These are phyloP conservation scores for Lanistes nyassanus DNA, from an alignment of 1,140 invertebrate genomes.

Conservation along the genomic window DNA sequence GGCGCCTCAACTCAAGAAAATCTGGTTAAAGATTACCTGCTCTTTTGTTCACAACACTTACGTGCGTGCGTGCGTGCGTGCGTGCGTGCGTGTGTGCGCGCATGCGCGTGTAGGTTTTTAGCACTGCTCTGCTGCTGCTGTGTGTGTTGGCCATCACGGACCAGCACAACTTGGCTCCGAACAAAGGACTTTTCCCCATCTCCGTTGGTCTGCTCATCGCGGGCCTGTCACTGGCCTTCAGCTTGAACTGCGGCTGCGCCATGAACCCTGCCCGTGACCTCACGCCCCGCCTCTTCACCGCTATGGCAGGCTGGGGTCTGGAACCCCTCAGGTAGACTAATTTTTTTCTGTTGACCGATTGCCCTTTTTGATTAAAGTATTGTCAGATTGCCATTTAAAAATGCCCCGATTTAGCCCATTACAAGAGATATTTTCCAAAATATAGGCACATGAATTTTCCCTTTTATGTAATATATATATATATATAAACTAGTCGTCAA, in stretches of 20 bases:
- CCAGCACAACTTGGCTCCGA: constrained; percentile 66
- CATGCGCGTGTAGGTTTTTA: constrained; percentile 68
- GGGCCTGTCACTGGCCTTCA: constrained; percentile 71
- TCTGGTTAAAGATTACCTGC: too few species aligned
- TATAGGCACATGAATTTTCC: too few species aligned
- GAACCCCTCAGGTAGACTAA: constrained; percentile 29
- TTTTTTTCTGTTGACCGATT: too few species aligned
- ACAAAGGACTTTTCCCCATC: constrained; percentile 59
- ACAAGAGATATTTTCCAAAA: too few species aligned
- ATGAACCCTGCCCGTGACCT: constrained; percentile 76
- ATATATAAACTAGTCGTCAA: too few species aligned
- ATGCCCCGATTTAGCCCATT: too few species aligned
- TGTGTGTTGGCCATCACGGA: constrained; percentile 72
- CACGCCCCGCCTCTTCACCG: constrained; percentile 72
- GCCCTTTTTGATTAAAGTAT: too few species aligned
- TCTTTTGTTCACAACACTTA: too few species aligned
- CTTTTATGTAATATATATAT: too few species aligned
- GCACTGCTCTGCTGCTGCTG: constrained; percentile 71
- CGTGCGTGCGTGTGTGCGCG: neutral
- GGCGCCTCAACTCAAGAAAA: too few species aligned
- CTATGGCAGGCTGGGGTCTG: constrained; percentile 71
- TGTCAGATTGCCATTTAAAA: too few species aligned
- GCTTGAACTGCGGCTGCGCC: constrained; percentile 73
- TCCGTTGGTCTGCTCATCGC: constrained; percentile 71
- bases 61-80: neutral